Evolutionary conservation across 2,888 invertebrate species (phyloP), one percentile per base, ranked within the genome.

Genomic region (Apotomis capreana): DNA sequence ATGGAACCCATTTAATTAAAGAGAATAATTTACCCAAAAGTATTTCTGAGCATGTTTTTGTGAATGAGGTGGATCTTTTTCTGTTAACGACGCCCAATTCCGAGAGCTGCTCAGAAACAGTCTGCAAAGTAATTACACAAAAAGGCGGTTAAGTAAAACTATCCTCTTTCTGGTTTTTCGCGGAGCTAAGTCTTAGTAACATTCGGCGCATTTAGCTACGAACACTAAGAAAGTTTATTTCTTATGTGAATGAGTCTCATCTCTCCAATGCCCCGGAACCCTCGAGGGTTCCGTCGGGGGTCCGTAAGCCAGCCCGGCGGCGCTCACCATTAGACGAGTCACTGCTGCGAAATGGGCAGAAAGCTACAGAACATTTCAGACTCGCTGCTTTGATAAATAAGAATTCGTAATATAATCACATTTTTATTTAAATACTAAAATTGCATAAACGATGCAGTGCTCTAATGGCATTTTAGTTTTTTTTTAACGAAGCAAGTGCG

Each of bases 161-260:
- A 49, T 10, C 49, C 9, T 40, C 40, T 40, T 40, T 40, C 40
- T 10, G 49, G 49, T 49, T 49, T 49, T 49, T 49, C 49, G 49
- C 9, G 8, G 40, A 40, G 55, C 37, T 12, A 0, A 10, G 13
- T 63, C 15, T 40, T 40, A 63, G 63, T 63, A 63, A 44, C 40
- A 63, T 54, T 63, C 63, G 5, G 3, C 6, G 51, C 40, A 15
- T 54, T 54, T 36, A 26, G 10, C 49, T 40, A 13, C 40, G 54
- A 12, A 60, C 44, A 37, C 54, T 52, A 15, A 54, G 54, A 40
- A 13, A 15, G 40, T 40, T 59, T 13, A 63, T 63, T 63, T 5
- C 63, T 63, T 52, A 63, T 63, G 63, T 54, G 63, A 63, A 63
- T 52, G 62, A 13, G 51, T n/a, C 37, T 63, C 62, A 63, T 63